Base-by-base conservation (phyloP, 1,140 invertebrate genomes). In the Bombus impatiens region DNA sequence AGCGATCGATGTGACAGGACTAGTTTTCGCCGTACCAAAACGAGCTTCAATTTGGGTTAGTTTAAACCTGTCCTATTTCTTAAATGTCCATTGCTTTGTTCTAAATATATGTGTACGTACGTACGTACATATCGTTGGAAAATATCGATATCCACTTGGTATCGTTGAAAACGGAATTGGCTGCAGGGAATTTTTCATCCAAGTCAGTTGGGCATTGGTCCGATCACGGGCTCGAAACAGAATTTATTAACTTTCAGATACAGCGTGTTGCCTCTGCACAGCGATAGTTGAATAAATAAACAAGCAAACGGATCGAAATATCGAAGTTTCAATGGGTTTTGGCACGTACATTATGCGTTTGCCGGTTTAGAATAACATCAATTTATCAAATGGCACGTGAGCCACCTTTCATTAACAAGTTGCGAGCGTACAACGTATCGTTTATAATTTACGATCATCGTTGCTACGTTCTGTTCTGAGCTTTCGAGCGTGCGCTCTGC, bases 231-330 rank as follows among this genome's bases (percentile, higher is more conserved):
- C 32, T 65, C 37, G 5, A 57, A 40, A 62, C 32, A 4, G 59
- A 53, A 44, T 57, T 84, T 35, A n/a, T 78, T 84, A 77, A 68
- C 42, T 78, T 53, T 22, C 28, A 35, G 59, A 37, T 12, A 75
- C 1, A 32, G 37, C 18, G 18, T 53, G 18, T 53, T 53, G 18
- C 44, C 74, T n/a, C 25, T 32, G 40, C 42, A 22, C 28, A 28
- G 44, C 59, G 37, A 47, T n/a, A 35, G 28, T 28, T 70, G 82
- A 84, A 84, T 78, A 84, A 78, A 78, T 84, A 68, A 77, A 35
- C 44, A 76, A 6, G n/a, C 44, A 15, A 74, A 18, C 44, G 2
- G 32, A 72, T 15, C 25, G 40, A 75, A 74, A 75, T 82, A 76
- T 76, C 71, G 32, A 76, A 67, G 71, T 76, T 67, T n/a, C 81